A percentile compares a stretch with the other conserved stretches of the same genome.
Conservation (phyloP, 2,797 vertebrate species). For the Luscinia megarhynchos region DNA sequence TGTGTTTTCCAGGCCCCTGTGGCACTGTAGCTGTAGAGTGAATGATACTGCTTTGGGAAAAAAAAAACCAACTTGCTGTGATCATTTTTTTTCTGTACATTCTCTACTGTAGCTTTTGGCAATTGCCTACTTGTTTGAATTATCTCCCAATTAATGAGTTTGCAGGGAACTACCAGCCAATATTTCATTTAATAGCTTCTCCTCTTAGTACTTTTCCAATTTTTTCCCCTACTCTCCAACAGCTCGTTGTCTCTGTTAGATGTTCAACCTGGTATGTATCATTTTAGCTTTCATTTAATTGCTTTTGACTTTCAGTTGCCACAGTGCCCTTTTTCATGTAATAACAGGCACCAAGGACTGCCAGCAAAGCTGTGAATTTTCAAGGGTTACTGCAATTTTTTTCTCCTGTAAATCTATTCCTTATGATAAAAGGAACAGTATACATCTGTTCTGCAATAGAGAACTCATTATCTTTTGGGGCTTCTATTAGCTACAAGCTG, state of each 20-base stretch:
- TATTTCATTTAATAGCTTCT: neutral
- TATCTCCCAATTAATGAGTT: neutral
- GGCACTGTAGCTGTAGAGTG: neutral
- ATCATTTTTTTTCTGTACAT: neutral
- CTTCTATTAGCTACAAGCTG: constrained; percentile 65
- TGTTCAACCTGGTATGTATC: neutral
- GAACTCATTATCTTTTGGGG: constrained; percentile 55
- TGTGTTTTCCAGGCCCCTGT: neutral
- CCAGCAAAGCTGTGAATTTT: constrained; percentile 49
- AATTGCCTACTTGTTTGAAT: neutral
- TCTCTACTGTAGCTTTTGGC: neutral
- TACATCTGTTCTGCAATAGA: constrained; percentile 52
- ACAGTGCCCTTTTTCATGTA: neutral
- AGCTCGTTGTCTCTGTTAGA: neutral
- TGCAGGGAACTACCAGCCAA: neutral
- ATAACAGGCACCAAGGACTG: constrained; percentile 10
- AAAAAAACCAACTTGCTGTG: neutral
- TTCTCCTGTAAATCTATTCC: constrained; percentile 32
- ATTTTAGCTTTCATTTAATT: constrained; percentile 21
- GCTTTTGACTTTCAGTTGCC: constrained; percentile 10
- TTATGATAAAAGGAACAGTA: constrained; percentile 42
- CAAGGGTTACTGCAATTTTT: constrained; percentile 18
- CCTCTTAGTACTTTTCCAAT: neutral
- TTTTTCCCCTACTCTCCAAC: neutral
- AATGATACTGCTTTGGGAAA: neutral